Base-by-base conservation (phyloP, 2,888 invertebrate species). In the Agelastica alni region DNA sequence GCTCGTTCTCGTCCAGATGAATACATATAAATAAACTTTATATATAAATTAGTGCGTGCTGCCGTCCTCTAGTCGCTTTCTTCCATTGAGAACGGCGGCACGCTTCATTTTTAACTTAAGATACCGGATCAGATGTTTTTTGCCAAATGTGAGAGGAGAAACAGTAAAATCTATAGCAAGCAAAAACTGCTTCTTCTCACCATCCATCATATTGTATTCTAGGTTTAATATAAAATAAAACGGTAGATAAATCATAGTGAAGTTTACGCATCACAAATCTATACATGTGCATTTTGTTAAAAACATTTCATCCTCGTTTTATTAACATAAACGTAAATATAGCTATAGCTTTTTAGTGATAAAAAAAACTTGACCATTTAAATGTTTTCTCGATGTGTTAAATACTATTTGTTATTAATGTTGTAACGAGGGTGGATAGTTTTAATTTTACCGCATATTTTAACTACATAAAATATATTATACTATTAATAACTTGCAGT, bases 141-240 rank as follows among this genome's bases (percentile, higher is more conserved):
- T 75, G 74, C 74, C 75, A 75, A 76, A 75, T 71, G 66, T 72
- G 67, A 61, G 70, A 71, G 73, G 71, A 67, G 74, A 71, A 70
- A 71, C 72, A 68, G 68, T 72, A 73, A 70, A 64, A 17, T 44
- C 3, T 31, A 26, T 13, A 45, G 44, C 31, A 28, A 34, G 43
- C 63, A 59, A 60, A 71, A 73, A 72, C 69, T 70, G 74, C 73
- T 70, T 73, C 73, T 71, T 69, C 71, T 70, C 72, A 66, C 62
- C 67, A 65, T 70, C n/a, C 68, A 71, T 75, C 74, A 66, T 73
- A 70, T 74, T 76, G 70, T 74, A 75, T 70, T 68, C 67, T 75
- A 76, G 74, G 74, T 75, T 71, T 74, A 75, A 74, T 66, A 68
- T 60, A 31, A 74, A 67, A 67, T 61, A 39, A 73, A 72, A 73